Conservation (phyloP, 92 coral and sea anemone genomes). For the Phenganax subtilis region DNA sequence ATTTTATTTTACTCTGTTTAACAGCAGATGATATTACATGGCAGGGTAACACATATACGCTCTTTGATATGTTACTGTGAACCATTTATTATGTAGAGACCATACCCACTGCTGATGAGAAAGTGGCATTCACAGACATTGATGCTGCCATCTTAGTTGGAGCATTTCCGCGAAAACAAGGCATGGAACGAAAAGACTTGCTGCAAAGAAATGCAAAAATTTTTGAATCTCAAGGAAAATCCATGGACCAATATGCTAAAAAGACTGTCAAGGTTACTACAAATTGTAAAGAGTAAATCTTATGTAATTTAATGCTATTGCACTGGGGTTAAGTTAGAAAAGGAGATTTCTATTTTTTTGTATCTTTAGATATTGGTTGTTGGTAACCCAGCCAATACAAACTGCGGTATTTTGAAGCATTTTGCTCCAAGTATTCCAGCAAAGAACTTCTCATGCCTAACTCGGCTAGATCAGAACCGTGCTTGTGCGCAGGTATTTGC, state of each 20-base stretch:
- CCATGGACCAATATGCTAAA: constrained; percentile 73
- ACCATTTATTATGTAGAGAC: constrained; percentile 49
- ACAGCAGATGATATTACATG: neutral
- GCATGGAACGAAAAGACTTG: constrained; percentile 92
- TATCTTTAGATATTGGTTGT: constrained; percentile 74
- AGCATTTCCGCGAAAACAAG: constrained; percentile 90
- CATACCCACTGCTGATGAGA: constrained; percentile 69
- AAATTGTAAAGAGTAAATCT: neutral
- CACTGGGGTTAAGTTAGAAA: neutral
- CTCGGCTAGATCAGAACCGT: constrained; percentile 93
- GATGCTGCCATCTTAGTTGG: constrained; percentile 96
- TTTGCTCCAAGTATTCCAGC: constrained; percentile 83
- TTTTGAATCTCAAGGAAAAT: constrained; percentile 85
- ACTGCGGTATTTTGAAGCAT: constrained; percentile 74
- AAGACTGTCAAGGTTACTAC: constrained; percentile 74
- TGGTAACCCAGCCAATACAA: constrained; percentile 98
- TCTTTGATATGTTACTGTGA: neutral
- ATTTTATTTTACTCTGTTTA: neutral
- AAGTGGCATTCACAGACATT: constrained; percentile 64
- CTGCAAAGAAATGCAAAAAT: constrained; percentile 88
- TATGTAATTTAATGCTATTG: neutral
- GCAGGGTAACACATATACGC: neutral
- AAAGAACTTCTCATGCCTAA: constrained; percentile 74
- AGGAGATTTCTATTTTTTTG: neutral
- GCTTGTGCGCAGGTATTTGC: constrained; percentile 79